Conservation (phyloP, 2,888 invertebrate genomes). For the Nemapogon koenigi region DNA sequence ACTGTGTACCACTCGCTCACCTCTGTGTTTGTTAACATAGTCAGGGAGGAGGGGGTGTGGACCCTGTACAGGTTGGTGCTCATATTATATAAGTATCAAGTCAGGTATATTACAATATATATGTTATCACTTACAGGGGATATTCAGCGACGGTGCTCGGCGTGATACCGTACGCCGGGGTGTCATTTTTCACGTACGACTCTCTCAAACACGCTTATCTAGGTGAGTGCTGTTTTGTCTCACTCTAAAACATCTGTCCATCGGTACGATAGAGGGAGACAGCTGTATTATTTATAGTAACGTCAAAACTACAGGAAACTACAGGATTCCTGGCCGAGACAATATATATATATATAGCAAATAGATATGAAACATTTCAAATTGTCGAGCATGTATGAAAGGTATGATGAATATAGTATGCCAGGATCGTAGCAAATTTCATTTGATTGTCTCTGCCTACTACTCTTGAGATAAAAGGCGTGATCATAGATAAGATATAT, state of each 20-base stretch:
- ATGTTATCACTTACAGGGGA: constrained; percentile 58
- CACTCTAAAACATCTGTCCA: background rate
- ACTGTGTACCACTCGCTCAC: constrained; percentile 51
- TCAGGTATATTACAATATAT: background rate
- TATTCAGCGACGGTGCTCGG: constrained; percentile 91
- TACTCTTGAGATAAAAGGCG: too few species aligned
- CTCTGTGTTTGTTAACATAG: constrained; percentile 73
- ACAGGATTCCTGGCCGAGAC: too few species aligned
- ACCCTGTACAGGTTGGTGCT: constrained; percentile 70
- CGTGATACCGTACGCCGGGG: constrained; percentile 95
- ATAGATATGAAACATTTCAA: too few species aligned
- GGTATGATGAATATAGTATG: too few species aligned
- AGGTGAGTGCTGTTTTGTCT: constrained; percentile 56
- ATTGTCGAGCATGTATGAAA: too few species aligned
- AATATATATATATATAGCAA: too few species aligned
- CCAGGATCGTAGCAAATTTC: too few species aligned
- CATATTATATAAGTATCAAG: background rate
- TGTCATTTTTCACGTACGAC: constrained; percentile 97
- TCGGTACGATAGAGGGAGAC: background rate
- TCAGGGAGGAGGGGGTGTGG: constrained; percentile 75
- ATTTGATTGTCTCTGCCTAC: too few species aligned
- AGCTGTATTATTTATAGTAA: too few species aligned
- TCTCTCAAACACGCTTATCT: constrained; percentile 82
- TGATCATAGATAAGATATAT: too few species aligned
- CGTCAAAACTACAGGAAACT: too few species aligned